Evolutionary conservation across 2,113 vertebrate species (phyloP), one percentile per base, ranked within the genome.

Genomic region (Erythrocercus mccallii): DNA sequence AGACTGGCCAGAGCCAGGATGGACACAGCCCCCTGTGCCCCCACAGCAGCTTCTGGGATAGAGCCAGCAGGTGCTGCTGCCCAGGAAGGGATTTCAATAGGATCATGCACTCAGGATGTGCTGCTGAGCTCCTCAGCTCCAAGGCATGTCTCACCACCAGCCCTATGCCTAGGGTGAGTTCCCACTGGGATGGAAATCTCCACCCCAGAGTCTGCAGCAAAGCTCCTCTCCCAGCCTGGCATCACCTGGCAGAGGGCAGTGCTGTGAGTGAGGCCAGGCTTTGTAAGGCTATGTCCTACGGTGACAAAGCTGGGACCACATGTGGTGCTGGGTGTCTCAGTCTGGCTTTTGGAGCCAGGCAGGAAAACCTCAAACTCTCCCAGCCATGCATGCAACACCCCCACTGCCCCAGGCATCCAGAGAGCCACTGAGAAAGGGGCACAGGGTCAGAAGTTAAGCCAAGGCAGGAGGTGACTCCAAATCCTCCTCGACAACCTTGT

Each of bases 201-300:
- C 15, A 47, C 5, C 22, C 31, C 69, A 57, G 71, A 58, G 56
- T 60, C 74, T 2, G 6, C 15, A 80, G 68, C 74, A 35, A 81
- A 86, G 17, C 51, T 60, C 70, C 38, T 86, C 72, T 76, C 61
- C 66, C 45, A 33, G 12, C 13, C 4, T 21, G 33, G 47, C 57
- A 62, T 15, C 42, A 37, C 38, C 50, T 47, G 0, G 4, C 47
- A 74, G 56, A 1, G 0, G 31, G 27, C 40, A 77, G 58, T 4
- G 4, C 38, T 18, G 10, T 27, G 40, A 69, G 28, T 1, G 0
- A 79, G 44, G 72, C 56, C 66, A 66, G 40, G 57, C 37, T 68
- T 27, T 0, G 0, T 12, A 22, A 31, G 61, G 15, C 56, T 40
- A 33, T 1, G 1, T 37, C 47, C 56, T 17, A 5, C 0, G 1